Evolutionary conservation across 2,113 vertebrate genomes (phyloP).

Genomic region (Brienomyrus brachyistius): DNA sequence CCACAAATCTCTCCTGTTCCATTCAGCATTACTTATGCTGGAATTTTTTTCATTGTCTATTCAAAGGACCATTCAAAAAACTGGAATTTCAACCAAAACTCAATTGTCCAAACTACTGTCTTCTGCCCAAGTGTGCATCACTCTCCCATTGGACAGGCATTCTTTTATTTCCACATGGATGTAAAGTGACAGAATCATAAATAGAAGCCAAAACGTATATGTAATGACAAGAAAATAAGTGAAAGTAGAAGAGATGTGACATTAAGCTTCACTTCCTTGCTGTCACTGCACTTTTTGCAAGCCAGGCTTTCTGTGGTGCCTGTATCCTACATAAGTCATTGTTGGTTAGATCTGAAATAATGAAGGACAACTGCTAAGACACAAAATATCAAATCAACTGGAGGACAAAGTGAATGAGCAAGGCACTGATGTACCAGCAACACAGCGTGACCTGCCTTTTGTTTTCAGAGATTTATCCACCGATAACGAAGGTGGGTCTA

Average conservation of each 20-base stretch:
- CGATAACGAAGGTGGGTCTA: not conserved
- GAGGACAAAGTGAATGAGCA: not conserved
- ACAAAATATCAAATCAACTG: not conserved
- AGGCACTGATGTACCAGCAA: not conserved
- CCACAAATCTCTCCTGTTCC: not conserved
- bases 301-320: not conserved
- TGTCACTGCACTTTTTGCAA: not conserved
- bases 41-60: not conserved
- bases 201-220: not conserved
- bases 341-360: not conserved
- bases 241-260: not conserved
- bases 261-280: not conserved
- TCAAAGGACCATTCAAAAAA: not conserved
- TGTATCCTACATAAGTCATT: not conserved
- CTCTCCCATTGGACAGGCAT: not conserved
- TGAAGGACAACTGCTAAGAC: not conserved
- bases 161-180: not conserved
- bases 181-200: not conserved
- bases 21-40: not conserved
- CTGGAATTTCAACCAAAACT: not conserved
- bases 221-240: not conserved
- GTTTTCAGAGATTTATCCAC: not conserved
- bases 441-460: not conserved
- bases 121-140: not conserved
- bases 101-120: not conserved